A percentile compares a stretch with the other conserved stretches of the same genome.
phyloP scores from a whole-genome alignment of 2,888 invertebrate species.

The Tanypteryx hageni region DNA sequence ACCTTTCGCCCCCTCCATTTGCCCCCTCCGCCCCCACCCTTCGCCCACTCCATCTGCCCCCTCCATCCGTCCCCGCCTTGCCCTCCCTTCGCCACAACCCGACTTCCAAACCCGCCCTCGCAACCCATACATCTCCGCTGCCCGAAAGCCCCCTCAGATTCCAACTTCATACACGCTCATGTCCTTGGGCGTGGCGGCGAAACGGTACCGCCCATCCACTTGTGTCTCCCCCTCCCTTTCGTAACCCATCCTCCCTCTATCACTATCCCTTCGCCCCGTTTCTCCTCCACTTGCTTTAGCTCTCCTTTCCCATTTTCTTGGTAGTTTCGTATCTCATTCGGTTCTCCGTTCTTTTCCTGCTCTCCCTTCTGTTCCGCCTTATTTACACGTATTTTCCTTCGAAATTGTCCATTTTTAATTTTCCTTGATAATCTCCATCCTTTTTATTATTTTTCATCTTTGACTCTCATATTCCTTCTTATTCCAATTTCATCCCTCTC shows the following conservation, averaged over 20 bases:
- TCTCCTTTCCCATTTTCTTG: too few species aligned
- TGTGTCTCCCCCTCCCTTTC: background rate
- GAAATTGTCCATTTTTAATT: background rate
- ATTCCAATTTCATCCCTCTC: too few species aligned
- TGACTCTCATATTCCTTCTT: too few species aligned
- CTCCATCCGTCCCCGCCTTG: background rate
- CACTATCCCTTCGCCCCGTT: too few species aligned
- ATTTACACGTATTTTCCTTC: background rate
- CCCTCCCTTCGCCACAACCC: background rate
- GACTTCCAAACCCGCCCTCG: background rate
- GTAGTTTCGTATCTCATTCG: background rate
- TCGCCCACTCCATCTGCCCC: background rate
- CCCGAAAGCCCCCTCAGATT: background rate
- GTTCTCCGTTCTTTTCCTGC: background rate
- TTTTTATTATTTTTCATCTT: too few species aligned
- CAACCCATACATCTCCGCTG: background rate
- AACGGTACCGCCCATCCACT: background rate
- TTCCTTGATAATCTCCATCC: too few species aligned
- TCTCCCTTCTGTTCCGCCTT: background rate
- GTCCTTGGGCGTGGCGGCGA: slow-evolving; percentile 26
- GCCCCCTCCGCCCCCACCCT: background rate
- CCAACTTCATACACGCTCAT: background rate
- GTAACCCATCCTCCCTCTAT: too few species aligned
- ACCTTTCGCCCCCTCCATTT: background rate
- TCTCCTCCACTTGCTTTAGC: too few species aligned